Evolutionary conservation across 2,888 invertebrate species (phyloP), one percentile per base, ranked within the genome.

Genomic region (Platycheirus albimanus): DNA sequence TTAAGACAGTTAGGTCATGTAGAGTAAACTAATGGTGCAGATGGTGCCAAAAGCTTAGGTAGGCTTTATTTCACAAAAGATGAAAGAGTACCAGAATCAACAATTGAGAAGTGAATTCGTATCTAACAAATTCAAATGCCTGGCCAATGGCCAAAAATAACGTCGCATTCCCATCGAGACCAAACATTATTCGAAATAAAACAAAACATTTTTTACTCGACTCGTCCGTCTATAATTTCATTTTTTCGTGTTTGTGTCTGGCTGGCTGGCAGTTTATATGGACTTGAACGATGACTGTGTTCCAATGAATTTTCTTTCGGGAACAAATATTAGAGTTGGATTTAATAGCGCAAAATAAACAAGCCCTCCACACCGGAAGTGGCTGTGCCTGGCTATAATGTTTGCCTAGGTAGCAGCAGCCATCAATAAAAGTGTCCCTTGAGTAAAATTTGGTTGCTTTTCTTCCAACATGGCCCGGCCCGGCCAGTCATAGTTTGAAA

Each of bases 351-450:
- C 10, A 49, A 72, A 72, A 72, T 51, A 72, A 77, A 78, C 56
- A 78, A 78, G 47, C 38, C 38, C 51, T 72, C 36, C 58, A 51
- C 24, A 78, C 64, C 71, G 78, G 78, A 72, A 78, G 72, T 66
- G 30, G 45, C 5, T 64, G 30, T 63, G 36, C 17, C 33, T 19
- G 43, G n/a, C n/a, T n/a, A n/a, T 24, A 33, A 1, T 75, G 33
- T 61, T 52, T 28, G 17, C 28, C 24, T 51, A 47, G 63, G 11
- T 52, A 38, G 8, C 28, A 41, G 28, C 28, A 28, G 41, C 7
- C 41, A 43, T 43, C 41, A 28, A 61, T 28, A 61, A 43, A 43
- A 28, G 38, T 30, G 61, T 61, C 61, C 30, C 28, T 61, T 45
- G 4, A 17, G 15, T 45, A 11, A 45, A 45, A 45, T 30, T 61